phyloP scores from a whole-genome alignment of 2,888 invertebrate species.

The Dinocampus coccinellae region DNA sequence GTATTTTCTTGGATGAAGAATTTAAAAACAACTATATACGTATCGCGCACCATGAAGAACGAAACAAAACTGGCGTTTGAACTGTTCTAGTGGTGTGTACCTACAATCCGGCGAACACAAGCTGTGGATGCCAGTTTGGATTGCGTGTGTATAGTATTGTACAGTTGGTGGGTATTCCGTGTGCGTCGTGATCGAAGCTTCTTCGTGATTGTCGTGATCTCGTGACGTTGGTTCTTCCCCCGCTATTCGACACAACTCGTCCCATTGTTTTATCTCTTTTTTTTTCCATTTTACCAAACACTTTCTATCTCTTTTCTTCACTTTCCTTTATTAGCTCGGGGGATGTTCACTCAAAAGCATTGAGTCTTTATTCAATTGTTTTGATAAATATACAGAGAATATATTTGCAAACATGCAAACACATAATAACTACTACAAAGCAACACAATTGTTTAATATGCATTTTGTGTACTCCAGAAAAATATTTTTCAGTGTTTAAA shows the following conservation, averaged over 20 bases:
- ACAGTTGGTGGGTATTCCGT: conserved; percentile 43
- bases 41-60: conserved; percentile 45
- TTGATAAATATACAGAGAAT: too few relatives aligned
- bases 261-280: not conserved
- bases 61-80: conserved; percentile 52
- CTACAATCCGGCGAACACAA: conserved; percentile 46
- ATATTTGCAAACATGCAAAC: too few relatives aligned
- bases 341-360: not conserved
- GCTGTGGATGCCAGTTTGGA: conserved; percentile 44
- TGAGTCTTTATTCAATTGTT: not conserved
- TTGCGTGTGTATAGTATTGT: conserved; percentile 51
- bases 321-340: conserved; percentile 5
- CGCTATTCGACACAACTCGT: not conserved
- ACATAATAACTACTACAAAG: not conserved
- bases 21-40: conserved; percentile 8
- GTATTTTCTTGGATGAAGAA: too few relatives aligned
- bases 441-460: not conserved
- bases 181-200: conserved; percentile 50
- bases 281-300: not conserved
- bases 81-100: conserved; percentile 45
- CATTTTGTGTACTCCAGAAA: not conserved
- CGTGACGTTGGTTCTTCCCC: conserved; percentile 39
- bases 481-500: not conserved
- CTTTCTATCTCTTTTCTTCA: not conserved
- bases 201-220: conserved; percentile 50